A percentile compares a stretch with the other conserved stretches of the same genome.
Evolutionary conservation across 2,888 invertebrate species (phyloP).

Genomic region (Dasypogon diadema): DNA sequence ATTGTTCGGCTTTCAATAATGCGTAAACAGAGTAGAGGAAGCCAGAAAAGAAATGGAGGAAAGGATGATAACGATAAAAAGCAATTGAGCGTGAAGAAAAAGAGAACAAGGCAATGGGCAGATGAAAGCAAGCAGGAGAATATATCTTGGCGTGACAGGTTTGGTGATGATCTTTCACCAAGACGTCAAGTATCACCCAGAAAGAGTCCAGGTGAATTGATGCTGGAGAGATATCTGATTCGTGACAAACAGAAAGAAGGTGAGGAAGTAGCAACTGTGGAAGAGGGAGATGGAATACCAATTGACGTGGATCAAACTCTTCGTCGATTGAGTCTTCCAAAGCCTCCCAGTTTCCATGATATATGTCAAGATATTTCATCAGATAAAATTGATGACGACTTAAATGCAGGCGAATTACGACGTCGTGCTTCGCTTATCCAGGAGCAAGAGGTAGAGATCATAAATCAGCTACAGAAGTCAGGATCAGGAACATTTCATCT

Average conservation of each 20-base stretch:
- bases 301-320: conserved; percentile 62
- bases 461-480: conserved; percentile 66
- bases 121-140: conserved; percentile 70
- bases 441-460: conserved; percentile 69
- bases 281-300: conserved; percentile 45
- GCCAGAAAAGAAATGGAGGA: conserved; percentile 45
- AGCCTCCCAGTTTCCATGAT: conserved; percentile 71
- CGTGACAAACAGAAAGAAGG: conserved; percentile 71
- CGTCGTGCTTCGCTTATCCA: conserved; percentile 71
- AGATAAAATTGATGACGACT: conserved; percentile 70
- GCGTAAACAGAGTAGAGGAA: conserved; percentile 57
- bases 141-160: conserved; percentile 74
- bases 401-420: conserved; percentile 71
- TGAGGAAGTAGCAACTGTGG: neutral
- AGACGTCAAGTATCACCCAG: conserved; percentile 65
- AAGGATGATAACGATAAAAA: conserved; percentile 46
- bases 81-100: conserved; percentile 54
- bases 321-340: conserved; percentile 65
- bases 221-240: conserved; percentile 81
- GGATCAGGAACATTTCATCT: conserved; percentile 64
- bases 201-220: conserved; percentile 79
- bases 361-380: conserved; percentile 72
- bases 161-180: conserved; percentile 71
- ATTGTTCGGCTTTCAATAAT: conserved; percentile 81
- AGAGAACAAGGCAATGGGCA: conserved; percentile 60